Conservation (phyloP, 2,113 vertebrate species). For the Melanostigma gelatinosum region DNA sequence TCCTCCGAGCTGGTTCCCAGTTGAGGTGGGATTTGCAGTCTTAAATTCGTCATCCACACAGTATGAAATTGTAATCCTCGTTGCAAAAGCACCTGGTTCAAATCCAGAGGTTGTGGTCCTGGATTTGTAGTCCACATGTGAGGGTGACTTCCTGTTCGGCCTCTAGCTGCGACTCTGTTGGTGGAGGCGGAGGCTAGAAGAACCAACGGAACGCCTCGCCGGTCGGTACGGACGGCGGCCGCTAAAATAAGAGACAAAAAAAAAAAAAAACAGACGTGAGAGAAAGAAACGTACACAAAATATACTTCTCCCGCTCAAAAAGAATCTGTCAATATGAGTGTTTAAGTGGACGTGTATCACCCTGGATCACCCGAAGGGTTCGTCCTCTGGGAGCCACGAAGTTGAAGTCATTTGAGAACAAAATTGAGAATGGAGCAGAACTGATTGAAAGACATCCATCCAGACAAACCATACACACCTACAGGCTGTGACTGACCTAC, state of each 20-base stretch:
- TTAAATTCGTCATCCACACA: slow-evolving; percentile 20
- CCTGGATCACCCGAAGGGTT: too few relatives aligned
- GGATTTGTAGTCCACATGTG: slow-evolving; percentile 16
- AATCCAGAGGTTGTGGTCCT: slow-evolving; percentile 18
- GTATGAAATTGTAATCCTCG: slow-evolving; percentile 43
- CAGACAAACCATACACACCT: too few relatives aligned
- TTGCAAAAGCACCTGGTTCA: slow-evolving; percentile 15
- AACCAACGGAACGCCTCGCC: slow-evolving; percentile 81
- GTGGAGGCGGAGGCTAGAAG: slow-evolving; percentile 62
- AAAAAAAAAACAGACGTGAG: neutral
- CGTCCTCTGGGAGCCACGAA: too few relatives aligned
- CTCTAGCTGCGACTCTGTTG: neutral
- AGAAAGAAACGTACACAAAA: neutral
- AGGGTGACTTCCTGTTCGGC: slow-evolving; percentile 32
- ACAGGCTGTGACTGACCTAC: too few relatives aligned
- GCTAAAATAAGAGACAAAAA: slow-evolving; percentile 42
- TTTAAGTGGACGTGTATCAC: too few relatives aligned
- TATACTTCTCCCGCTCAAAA: too few relatives aligned
- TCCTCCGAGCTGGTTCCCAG: slow-evolving; percentile 20
- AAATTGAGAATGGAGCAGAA: too few relatives aligned
- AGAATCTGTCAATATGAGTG: neutral
- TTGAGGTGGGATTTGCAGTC: slow-evolving; percentile 37
- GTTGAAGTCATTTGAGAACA: too few relatives aligned
- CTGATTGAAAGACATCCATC: too few relatives aligned
- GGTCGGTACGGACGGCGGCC: slow-evolving; percentile 74